Conservation (phyloP, 2,113 vertebrate species). For the Dolichotis patagonum region DNA sequence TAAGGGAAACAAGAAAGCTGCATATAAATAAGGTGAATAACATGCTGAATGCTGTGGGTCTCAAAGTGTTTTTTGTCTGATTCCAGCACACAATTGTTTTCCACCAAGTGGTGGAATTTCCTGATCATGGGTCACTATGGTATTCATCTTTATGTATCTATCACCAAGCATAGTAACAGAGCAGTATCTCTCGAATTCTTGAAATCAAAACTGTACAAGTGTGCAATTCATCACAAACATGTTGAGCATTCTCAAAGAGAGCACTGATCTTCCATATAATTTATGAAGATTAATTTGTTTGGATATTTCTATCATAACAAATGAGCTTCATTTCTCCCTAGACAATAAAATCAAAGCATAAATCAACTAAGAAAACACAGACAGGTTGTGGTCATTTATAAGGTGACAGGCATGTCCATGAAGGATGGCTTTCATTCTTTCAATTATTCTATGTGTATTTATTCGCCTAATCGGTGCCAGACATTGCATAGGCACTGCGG, state of each 20-base stretch:
- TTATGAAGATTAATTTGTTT: constrained; percentile 71
- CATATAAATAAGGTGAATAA: not conserved
- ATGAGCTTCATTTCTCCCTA: constrained; percentile 59
- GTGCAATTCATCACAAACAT: constrained; percentile 59
- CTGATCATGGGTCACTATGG: not conserved
- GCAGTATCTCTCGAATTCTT: constrained; percentile 12
- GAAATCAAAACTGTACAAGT: constrained; percentile 44
- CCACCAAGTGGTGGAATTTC: not conserved
- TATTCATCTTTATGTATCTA: not conserved
- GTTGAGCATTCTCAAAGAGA: constrained; percentile 46
- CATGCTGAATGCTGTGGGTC: not conserved
- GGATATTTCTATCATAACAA: constrained; percentile 67
- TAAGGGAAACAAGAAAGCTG: not conserved
- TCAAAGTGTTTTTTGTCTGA: not conserved
- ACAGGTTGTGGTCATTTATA: constrained; percentile 46
- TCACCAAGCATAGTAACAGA: not conserved
- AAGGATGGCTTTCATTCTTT: constrained; percentile 51
- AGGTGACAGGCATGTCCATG: constrained; percentile 23
- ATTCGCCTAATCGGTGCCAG: constrained; percentile 19
- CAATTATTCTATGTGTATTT: constrained; percentile 24
- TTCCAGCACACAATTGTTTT: not conserved
- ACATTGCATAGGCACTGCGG: not conserved
- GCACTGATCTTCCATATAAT: constrained; percentile 48
- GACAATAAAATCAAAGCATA: constrained; percentile 59
- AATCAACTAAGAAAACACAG: constrained; percentile 1